Conservation (phyloP, 2,888 invertebrate species). For the Ptilodon capucinus region DNA sequence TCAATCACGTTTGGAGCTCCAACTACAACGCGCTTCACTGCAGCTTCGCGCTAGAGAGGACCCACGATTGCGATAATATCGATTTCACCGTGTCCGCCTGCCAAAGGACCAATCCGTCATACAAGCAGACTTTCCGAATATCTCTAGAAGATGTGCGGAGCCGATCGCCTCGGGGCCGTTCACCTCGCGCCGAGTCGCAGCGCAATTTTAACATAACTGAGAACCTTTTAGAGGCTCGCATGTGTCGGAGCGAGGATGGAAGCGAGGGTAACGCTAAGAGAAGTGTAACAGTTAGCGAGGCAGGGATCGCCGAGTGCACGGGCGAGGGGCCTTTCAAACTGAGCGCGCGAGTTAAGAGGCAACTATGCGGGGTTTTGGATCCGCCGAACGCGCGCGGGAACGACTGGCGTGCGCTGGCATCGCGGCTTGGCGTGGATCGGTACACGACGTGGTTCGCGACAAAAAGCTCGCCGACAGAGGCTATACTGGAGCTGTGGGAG, state of each 20-base stretch:
- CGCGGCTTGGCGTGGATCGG: slow-evolving; percentile 95
- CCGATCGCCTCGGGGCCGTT: slow-evolving; percentile 72
- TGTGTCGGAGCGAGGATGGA: slow-evolving; percentile 75
- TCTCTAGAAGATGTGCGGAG: slow-evolving; percentile 72
- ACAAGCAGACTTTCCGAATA: slow-evolving; percentile 78
- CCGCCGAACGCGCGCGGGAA: slow-evolving; percentile 95
- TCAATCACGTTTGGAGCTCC: slow-evolving; percentile 94
- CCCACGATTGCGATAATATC: slow-evolving; percentile 81
- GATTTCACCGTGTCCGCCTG: slow-evolving; percentile 74
- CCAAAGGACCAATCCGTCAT: slow-evolving; percentile 76
- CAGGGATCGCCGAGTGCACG: slow-evolving; percentile 84
- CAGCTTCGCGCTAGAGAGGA: slow-evolving; percentile 91
- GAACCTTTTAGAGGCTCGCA: slow-evolving; percentile 72
- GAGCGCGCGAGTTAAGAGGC: slow-evolving; percentile 79
- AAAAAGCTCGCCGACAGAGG: slow-evolving; percentile 97
- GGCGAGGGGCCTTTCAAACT: slow-evolving; percentile 84
- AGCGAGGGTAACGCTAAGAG: slow-evolving; percentile 74
- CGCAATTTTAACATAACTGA: slow-evolving; percentile 77
- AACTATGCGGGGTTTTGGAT: slow-evolving; percentile 88
- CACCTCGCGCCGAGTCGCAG: slow-evolving; percentile 74
- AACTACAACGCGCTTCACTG: slow-evolving; percentile 95
- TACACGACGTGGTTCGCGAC: slow-evolving; percentile 99
- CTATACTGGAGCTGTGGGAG: slow-evolving; percentile 97
- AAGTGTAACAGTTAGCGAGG: slow-evolving; percentile 82
- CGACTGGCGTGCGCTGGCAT: slow-evolving; percentile 98